These are phyloP conservation scores for Deilephila elpenor DNA, from an alignment of 2,888 invertebrate species.

Conservation along the genomic window DNA sequence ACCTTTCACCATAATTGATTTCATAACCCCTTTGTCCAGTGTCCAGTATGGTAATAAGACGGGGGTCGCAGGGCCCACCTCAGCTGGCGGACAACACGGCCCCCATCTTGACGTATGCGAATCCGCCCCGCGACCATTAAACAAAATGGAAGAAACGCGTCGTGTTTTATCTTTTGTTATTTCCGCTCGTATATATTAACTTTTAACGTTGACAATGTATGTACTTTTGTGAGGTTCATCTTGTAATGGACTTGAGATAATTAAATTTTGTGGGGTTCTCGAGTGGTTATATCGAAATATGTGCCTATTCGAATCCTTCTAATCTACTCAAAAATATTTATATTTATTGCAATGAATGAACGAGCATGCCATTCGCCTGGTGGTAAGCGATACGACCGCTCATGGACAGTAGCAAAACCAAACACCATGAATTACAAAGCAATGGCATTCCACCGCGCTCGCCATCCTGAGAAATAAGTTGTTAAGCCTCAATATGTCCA, in stretches of 20 bases:
- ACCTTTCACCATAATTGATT: constrained; percentile 5
- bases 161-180: constrained; percentile 72
- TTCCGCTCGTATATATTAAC: constrained; percentile 79
- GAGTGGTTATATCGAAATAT: too few relatives aligned
- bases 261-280: too few relatives aligned
- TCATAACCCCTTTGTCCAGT: neutral
- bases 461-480: too few relatives aligned
- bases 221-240: neutral
- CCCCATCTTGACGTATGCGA: constrained; percentile 75
- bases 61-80: neutral
- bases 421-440: too few relatives aligned
- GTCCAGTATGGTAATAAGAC: constrained; percentile 5
- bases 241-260: neutral
- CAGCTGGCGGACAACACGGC: constrained; percentile 51
- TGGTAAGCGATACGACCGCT: too few relatives aligned
- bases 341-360: too few relatives aligned
- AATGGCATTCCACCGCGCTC: too few relatives aligned
- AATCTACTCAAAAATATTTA: too few relatives aligned
- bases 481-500: too few relatives aligned
- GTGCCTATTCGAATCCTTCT: too few relatives aligned
- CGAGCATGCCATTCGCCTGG: too few relatives aligned
- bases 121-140: constrained; percentile 69
- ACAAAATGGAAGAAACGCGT: constrained; percentile 72
- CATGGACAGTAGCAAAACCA: too few relatives aligned
- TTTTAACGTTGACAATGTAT: constrained; percentile 40